Conservation (phyloP, 30 jellyfish, hydroid and myxozoan genomes). For the Chironex yamaguchii region DNA sequence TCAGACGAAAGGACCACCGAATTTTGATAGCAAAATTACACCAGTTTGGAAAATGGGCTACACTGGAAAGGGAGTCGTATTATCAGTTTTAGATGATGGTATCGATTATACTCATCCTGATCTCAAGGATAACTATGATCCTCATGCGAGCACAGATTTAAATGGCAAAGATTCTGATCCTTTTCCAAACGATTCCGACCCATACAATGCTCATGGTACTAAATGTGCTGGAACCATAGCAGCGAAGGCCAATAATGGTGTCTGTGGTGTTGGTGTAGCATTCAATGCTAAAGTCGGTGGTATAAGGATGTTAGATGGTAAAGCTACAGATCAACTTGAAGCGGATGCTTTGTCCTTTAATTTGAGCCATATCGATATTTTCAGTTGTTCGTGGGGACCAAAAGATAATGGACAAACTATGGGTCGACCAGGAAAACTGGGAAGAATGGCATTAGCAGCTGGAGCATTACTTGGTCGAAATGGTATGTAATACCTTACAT, state of each 20-base stretch:
- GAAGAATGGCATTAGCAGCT: slow-evolving; percentile 89
- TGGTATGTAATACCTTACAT: slow-evolving; percentile 45
- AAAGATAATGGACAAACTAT: slow-evolving; percentile 95
- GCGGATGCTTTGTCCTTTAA: slow-evolving; percentile 95
- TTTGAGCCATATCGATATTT: slow-evolving; percentile 90
- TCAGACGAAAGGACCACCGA: slow-evolving; percentile 92
- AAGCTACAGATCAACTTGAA: slow-evolving; percentile 95
- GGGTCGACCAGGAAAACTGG: slow-evolving; percentile 97
- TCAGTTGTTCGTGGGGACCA: slow-evolving; percentile 99
- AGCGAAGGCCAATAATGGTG: slow-evolving; percentile 90
- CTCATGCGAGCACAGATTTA: slow-evolving; percentile 88
- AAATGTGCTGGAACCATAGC: slow-evolving; percentile 98
- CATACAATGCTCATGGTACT: slow-evolving; percentile 99
- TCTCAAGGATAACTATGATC: slow-evolving; percentile 87
- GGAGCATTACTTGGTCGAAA: slow-evolving; percentile 95
- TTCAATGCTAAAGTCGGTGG: slow-evolving; percentile 94
- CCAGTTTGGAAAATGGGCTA: slow-evolving; percentile 91
- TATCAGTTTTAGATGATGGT: slow-evolving; percentile 96
- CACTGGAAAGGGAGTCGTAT: slow-evolving; percentile 90
- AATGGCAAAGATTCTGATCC: slow-evolving; percentile 96
- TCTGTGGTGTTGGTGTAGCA: slow-evolving; percentile 99
- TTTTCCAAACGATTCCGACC: slow-evolving; percentile 95
- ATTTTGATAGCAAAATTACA: slow-evolving; percentile 76
- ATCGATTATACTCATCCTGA: slow-evolving; percentile 99
- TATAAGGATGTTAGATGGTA: slow-evolving; percentile 93